phyloP scores from a whole-genome alignment of 2,797 vertebrate species.

The Clamator glandarius region DNA sequence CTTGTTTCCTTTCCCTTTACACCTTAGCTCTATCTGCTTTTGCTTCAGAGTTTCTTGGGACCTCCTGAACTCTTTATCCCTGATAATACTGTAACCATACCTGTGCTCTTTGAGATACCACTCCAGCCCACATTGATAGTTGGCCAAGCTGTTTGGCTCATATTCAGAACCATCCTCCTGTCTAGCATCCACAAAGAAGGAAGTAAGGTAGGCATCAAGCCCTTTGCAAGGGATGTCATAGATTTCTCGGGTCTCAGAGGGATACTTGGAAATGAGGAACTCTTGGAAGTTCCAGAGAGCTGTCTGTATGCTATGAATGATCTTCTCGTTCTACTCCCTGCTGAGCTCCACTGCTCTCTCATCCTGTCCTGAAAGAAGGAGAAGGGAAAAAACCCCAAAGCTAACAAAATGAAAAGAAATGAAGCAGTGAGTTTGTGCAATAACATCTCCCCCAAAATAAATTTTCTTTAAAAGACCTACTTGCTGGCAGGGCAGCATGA shows the following conservation, averaged over 20 bases:
- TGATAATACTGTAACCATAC: slow-evolving; percentile 86
- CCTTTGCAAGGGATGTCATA: slow-evolving; percentile 86
- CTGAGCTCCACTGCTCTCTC: slow-evolving; percentile 83
- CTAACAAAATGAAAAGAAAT: too few relatives aligned
- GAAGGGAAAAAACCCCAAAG: slow-evolving; percentile 42
- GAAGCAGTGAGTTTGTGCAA: slow-evolving; percentile 78
- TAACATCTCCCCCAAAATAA: slow-evolving; percentile 57
- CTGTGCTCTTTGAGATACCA: slow-evolving; percentile 86
- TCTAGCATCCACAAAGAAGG: slow-evolving; percentile 88
- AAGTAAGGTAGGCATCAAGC: slow-evolving; percentile 85
- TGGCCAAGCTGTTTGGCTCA: slow-evolving; percentile 86
- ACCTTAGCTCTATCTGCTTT: slow-evolving; percentile 86
- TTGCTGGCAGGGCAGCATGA: too few relatives aligned
- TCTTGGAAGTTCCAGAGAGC: slow-evolving; percentile 87
- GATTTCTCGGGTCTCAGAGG: slow-evolving; percentile 85
- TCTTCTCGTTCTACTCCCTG: slow-evolving; percentile 88
- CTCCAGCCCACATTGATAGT: slow-evolving; percentile 86
- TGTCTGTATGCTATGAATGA: slow-evolving; percentile 86
- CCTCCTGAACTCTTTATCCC: slow-evolving; percentile 86
- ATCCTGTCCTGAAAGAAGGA: slow-evolving; percentile 81
- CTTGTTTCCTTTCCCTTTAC: slow-evolving; percentile 88
- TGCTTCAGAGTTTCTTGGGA: slow-evolving; percentile 87
- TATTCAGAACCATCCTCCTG: slow-evolving; percentile 88
- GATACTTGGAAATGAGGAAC: slow-evolving; percentile 87
- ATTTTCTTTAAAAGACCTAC: too few relatives aligned